Conservation (phyloP, 2,888 invertebrate species). For the Sarcophaga caerulescens region DNA sequence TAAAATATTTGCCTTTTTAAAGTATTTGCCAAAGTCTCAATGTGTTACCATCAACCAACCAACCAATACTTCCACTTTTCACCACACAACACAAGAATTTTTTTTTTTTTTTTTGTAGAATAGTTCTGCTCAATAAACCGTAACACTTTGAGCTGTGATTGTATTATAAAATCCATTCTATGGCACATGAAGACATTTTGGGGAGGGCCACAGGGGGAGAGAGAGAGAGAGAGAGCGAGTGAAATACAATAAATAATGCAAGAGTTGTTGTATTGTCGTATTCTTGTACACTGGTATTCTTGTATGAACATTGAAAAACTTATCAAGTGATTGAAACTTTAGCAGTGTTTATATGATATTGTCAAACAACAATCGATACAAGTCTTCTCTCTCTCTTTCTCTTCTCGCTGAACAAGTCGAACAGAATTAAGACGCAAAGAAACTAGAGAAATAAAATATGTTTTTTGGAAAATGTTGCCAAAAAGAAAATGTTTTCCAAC, state of each 20-base stretch:
- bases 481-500: slow-evolving; percentile 9
- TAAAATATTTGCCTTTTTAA: too few relatives aligned
- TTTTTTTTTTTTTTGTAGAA: neutral
- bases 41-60: too few relatives aligned
- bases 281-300: too few relatives aligned
- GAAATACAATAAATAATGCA: too few relatives aligned
- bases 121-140: neutral
- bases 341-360: slow-evolving; percentile 29
- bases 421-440: neutral
- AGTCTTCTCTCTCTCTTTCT: neutral
- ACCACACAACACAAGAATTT: too few relatives aligned
- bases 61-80: too few relatives aligned
- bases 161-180: slow-evolving; percentile 6
- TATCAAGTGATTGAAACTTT: slow-evolving; percentile 32
- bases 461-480: slow-evolving; percentile 9
- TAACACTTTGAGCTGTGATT: slow-evolving; percentile 1
- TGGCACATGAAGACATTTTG: too few relatives aligned
- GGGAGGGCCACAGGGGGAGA: too few relatives aligned
- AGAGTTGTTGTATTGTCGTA: neutral
- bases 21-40: too few relatives aligned
- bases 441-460: neutral
- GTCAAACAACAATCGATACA: slow-evolving; percentile 13
- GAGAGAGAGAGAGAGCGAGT: too few relatives aligned
- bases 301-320: neutral
- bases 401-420: slow-evolving; percentile 9